Evolutionary conservation across 2,113 vertebrate species (phyloP), one percentile per base, ranked within the genome.

Genomic region (Rissa tridactyla): DNA sequence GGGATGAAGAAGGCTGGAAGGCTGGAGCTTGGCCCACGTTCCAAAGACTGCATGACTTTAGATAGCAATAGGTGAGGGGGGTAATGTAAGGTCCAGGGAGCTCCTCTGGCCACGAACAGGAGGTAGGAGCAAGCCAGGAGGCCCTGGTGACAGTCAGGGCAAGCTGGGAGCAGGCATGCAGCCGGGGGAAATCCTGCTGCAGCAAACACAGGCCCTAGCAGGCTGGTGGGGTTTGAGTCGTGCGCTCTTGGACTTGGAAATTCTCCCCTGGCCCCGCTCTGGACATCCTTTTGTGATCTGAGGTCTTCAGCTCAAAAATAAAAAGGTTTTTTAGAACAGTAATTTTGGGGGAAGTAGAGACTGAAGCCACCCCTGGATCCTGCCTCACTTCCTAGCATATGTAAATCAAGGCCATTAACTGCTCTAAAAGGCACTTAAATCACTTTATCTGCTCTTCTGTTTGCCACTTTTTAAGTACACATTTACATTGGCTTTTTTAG

Each of bases 351-450:
- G 75, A 96, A 92, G 71, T 83, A 77, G 61, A 97, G 93, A 94
- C 97, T 91, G 75, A 93, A 86, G 21, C 13, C 30, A 10, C 23
- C 38, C 86, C 65, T 91, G 90, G 96, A 97, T 96, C 92, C 92
- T 86, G 73, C 93, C 94, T 94, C 49, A 44, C 87, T 82, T 95
- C 97, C 98, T 94, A 96, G 91, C 89, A 82, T 90, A 93, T 88
- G 86, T n/a, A 96, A 81, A 96, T 98, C 97, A 96, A 98, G 97
- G 97, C 96, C 94, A 91, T 97, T 97, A 93, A 80, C 88, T 97
- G 97, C 98, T 98, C 97, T 97, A 98, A 98, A 98, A 96, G 97
- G 97, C 98, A 97, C 98, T 99, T 95, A 61, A 96, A 97, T 97
- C 96, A 97, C 97, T 91, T 98, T 93, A 97, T 97, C 98, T 97